Conservation (phyloP, 1,140 invertebrate species). For the Leguminivora glycinivorella region DNA sequence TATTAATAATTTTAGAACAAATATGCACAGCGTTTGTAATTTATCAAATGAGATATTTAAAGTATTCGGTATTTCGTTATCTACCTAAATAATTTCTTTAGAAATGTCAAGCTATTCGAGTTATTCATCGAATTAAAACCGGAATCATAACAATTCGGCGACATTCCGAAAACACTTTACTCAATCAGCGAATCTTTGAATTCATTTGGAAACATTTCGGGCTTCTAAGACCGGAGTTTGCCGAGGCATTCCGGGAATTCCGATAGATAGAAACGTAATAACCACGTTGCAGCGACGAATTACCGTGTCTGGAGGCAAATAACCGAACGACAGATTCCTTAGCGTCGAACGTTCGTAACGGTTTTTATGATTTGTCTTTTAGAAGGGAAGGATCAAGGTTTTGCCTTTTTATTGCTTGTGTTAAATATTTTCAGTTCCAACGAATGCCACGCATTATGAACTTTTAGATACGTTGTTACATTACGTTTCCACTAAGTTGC, state of each 20-base stretch:
- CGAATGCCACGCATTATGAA: no score
- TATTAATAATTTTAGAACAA: no score
- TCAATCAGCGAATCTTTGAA: constrained; percentile 7
- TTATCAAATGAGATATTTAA: background rate
- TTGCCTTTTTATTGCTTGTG: background rate
- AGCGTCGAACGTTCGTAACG: background rate
- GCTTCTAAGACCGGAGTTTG: background rate
- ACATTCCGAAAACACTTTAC: constrained; percentile 14
- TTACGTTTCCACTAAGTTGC: no score
- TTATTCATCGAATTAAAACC: background rate
- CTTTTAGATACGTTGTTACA: no score
- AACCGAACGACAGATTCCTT: constrained; percentile 26
- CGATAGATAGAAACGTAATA: constrained; percentile 5
- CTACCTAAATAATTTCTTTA: background rate
- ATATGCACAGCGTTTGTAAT: background rate
- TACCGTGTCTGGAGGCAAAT: constrained; percentile 19
- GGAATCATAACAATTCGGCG: constrained; percentile 8
- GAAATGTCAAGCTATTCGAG: background rate
- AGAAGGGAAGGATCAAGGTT: background rate
- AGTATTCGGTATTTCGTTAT: background rate
- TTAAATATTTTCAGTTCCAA: no score
- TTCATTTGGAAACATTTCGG: constrained; percentile 12
- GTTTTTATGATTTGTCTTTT: background rate
- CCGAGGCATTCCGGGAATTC: background rate
- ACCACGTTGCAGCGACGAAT: constrained; percentile 20